These are phyloP conservation scores for Iselma pallidipennis DNA, from an alignment of 2,888 invertebrate genomes.

Conservation along the genomic window DNA sequence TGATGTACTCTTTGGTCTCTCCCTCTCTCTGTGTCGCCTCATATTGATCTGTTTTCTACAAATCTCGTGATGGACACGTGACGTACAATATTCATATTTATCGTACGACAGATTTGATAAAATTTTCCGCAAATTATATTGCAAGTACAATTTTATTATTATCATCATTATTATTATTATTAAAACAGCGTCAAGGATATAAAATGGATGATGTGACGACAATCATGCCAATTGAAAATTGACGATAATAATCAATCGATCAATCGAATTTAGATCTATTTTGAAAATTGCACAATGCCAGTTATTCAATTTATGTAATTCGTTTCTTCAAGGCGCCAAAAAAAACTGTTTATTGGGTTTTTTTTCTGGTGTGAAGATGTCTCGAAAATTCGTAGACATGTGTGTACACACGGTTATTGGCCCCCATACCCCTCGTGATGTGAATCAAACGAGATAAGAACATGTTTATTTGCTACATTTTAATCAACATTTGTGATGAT, in stretches of 20 bases:
- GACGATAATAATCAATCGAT: background rate
- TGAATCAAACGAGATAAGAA: background rate
- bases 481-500: too few relatives aligned
- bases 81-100: background rate
- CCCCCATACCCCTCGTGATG: background rate
- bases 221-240: background rate
- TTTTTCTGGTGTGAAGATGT: too few relatives aligned
- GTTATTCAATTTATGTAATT: too few relatives aligned
- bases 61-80: conserved; percentile 24
- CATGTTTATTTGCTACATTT: too few relatives aligned
- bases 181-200: background rate
- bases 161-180: background rate
- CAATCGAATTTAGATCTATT: too few relatives aligned
- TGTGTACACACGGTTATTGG: background rate
- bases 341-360: too few relatives aligned
- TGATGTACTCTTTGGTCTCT: background rate
- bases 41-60: background rate
- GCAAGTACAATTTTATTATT: background rate
- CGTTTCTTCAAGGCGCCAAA: too few relatives aligned
- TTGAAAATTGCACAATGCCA: too few relatives aligned
- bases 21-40: background rate
- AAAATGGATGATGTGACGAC: background rate
- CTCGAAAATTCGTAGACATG: too few relatives aligned
- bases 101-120: background rate
- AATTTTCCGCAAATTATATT: background rate